Conservation (phyloP, 2,113 vertebrate species). For the Pelvicachromis taeniatus region DNA sequence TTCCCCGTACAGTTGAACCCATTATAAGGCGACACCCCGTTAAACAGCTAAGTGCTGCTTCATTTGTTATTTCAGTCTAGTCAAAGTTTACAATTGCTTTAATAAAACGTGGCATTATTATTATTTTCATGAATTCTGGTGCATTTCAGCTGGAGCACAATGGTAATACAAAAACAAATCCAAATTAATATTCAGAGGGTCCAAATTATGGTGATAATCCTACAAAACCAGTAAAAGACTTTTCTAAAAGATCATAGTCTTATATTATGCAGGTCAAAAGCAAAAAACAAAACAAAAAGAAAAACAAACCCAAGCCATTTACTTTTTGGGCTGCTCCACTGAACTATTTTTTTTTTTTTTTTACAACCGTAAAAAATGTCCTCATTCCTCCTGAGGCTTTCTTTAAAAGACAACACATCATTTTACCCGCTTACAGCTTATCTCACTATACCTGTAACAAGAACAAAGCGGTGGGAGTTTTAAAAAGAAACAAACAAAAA, state of each 20-base stretch:
- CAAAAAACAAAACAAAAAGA: background rate
- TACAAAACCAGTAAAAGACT: background rate
- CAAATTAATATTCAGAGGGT: background rate
- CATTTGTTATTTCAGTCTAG: background rate
- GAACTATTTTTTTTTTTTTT: background rate
- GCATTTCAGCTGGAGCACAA: background rate
- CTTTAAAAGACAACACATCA: background rate
- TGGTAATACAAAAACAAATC: background rate
- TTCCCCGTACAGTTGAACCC: background rate
- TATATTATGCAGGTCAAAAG: background rate
- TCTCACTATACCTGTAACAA: conserved; percentile 11
- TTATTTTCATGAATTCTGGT: background rate
- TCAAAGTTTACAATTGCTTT: background rate
- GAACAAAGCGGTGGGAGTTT: background rate
- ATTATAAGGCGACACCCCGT: background rate
- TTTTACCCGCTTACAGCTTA: background rate
- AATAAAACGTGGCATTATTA: background rate
- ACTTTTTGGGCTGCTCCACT: background rate
- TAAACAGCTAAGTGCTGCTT: background rate
- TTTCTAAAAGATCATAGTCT: fast-evolving
- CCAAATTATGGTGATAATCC: background rate
- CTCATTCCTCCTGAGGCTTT: background rate
- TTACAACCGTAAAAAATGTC: background rate
- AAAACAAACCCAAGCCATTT: background rate
- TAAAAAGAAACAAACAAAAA: conserved; percentile 9